These are phyloP conservation scores for Phania funesta DNA, from an alignment of 2,888 invertebrate genomes.

Conservation along the genomic window DNA sequence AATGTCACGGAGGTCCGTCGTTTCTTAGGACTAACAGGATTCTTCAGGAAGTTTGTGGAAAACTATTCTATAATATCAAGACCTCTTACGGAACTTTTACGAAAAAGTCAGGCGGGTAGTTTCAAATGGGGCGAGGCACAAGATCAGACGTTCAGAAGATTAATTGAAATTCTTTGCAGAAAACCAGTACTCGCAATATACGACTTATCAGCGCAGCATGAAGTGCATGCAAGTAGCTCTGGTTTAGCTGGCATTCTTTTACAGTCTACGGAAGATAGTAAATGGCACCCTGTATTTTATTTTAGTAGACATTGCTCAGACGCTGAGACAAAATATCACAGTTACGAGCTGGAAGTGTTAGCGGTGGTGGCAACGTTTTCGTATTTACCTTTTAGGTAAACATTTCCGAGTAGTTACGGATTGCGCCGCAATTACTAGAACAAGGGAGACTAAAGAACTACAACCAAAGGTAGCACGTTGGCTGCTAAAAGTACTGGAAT, in stretches of 20 bases:
- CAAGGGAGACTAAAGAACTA: background rate
- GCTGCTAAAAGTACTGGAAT: background rate
- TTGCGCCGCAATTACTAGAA: background rate
- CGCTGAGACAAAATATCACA: background rate
- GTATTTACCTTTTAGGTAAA: background rate
- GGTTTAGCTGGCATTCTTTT: background rate
- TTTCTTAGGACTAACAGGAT: constrained; percentile 63
- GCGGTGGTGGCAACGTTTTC: background rate
- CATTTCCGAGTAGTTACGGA: background rate
- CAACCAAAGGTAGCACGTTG: background rate
- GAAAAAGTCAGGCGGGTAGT: background rate
- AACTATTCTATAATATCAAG: constrained; percentile 53
- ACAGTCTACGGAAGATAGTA: background rate
- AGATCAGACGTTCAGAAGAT: background rate
- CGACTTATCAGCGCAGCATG: background rate
- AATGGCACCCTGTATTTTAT: constrained; percentile 1
- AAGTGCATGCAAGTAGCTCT: background rate
- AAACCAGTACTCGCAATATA: background rate
- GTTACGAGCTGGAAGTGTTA: background rate
- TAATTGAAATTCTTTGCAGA: background rate
- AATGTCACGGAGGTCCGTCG: constrained; percentile 50
- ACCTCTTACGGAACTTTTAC: constrained; percentile 66
- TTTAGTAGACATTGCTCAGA: background rate
- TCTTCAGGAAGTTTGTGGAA: constrained; percentile 60
- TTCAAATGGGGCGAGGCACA: background rate